Percentiles rank a stretch among this genome's conserved stretches.
Evolutionary conservation across 2,113 vertebrate species (phyloP).

Genomic region (Phalacrocorax brasilianus): DNA sequence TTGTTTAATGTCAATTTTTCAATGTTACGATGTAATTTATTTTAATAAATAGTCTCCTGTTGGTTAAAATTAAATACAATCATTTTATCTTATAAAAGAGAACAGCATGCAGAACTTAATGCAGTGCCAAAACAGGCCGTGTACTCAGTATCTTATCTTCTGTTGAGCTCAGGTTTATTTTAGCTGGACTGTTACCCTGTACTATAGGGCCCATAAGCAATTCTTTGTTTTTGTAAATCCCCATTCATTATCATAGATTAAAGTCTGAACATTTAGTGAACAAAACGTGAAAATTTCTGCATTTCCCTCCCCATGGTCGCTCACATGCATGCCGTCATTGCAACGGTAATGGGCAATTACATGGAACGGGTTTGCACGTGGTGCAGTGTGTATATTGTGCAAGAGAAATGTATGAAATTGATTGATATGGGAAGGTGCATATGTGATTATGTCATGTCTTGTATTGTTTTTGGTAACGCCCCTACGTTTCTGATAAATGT

Average conservation of each 20-base stretch:
- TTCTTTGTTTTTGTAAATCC: constrained; percentile 3
- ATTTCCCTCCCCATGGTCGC: not conserved
- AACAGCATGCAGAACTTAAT: not conserved
- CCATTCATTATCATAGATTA: not conserved
- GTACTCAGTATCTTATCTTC: not conserved
- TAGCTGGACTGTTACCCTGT: not conserved
- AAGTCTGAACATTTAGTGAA: not conserved
- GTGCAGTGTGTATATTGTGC: not conserved
- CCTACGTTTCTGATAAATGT: not conserved
- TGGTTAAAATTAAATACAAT: not conserved
- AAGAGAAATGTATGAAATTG: not conserved
- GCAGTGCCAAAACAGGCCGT: not conserved
- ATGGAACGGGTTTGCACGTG: not conserved
- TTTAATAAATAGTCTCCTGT: not conserved
- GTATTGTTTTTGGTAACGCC: not conserved
- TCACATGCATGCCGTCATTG: not conserved
- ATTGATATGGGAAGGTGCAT: not conserved
- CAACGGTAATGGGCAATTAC: not conserved
- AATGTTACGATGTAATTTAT: not conserved
- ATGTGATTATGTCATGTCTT: not conserved
- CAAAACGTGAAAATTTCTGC: not conserved
- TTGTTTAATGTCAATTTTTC: not conserved
- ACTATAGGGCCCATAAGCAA: not conserved
- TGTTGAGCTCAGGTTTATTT: not conserved
- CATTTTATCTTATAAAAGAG: not conserved